A percentile compares a stretch with the other conserved stretches of the same genome.
phyloP scores from a whole-genome alignment of 2,888 invertebrate genomes.

The Rhorus exstirpatorius region DNA sequence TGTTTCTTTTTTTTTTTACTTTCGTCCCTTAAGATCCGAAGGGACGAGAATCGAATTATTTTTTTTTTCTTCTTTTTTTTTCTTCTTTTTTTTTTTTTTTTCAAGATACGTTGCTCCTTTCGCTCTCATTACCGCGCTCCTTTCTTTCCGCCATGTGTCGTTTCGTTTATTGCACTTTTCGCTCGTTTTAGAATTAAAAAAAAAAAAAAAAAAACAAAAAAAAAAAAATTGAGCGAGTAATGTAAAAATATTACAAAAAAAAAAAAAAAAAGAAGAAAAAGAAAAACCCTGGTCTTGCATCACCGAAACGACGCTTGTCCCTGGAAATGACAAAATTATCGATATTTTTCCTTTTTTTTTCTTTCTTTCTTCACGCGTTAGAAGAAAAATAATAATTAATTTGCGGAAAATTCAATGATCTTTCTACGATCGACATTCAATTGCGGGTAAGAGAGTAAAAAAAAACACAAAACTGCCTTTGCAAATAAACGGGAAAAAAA shows the following conservation, averaged over 20 bases:
- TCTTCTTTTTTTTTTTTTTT: conserved; percentile 8
- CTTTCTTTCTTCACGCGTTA: not conserved
- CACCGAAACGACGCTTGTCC: too few relatives aligned
- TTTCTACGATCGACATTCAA: too few relatives aligned
- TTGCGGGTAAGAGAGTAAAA: too few relatives aligned
- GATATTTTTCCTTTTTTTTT: conserved; percentile 1
- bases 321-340: too few relatives aligned
- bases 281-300: too few relatives aligned
- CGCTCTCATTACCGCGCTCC: conserved; percentile 15
- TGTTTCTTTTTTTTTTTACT: conserved; percentile 30
- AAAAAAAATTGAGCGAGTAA: conserved; percentile 27
- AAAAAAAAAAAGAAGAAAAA: conserved; percentile 37
- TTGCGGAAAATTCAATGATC: too few relatives aligned
- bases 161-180: conserved; percentile 64
- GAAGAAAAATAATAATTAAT: not conserved
- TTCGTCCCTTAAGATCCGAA: conserved; percentile 6
- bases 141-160: conserved; percentile 4
- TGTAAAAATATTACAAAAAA: conserved; percentile 55
- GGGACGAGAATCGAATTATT: conserved; percentile 29
- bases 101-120: conserved; percentile 44
- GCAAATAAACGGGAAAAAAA: too few relatives aligned
- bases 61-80: conserved; percentile 22
- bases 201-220: conserved; percentile 43
- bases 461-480: too few relatives aligned
- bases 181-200: conserved; percentile 53